Evolutionary conservation across 2,888 invertebrate genomes (phyloP).

Genomic region (Nudaria mundana): DNA sequence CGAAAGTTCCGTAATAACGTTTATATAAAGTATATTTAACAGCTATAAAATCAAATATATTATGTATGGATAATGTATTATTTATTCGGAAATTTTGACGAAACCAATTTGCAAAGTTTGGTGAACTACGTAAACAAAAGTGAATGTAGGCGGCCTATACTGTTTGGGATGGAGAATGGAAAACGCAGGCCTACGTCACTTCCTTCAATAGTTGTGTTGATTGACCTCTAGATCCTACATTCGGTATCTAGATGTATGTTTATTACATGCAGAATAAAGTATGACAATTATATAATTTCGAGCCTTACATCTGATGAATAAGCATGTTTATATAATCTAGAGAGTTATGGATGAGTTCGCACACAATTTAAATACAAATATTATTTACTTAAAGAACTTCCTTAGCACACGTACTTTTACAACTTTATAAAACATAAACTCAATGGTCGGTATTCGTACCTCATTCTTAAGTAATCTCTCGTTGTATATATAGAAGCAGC

Average conservation of each 20-base stretch:
- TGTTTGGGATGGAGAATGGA: slow-evolving; percentile 53
- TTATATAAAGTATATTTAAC: slow-evolving; percentile 34
- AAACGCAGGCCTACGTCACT: slow-evolving; percentile 57
- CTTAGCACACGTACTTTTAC: too few relatives aligned
- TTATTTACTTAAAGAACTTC: background rate
- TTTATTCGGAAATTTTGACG: slow-evolving; percentile 25
- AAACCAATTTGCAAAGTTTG: slow-evolving; percentile 1
- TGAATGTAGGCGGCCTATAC: slow-evolving; percentile 62
- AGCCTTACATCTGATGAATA: slow-evolving; percentile 19
- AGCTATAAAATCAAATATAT: slow-evolving; percentile 17
- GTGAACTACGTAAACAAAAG: slow-evolving; percentile 60
- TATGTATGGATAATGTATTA: slow-evolving; percentile 22
- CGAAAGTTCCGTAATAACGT: slow-evolving; percentile 54
- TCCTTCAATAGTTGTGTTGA: slow-evolving; percentile 35
- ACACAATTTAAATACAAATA: background rate
- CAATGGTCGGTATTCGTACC: too few relatives aligned
- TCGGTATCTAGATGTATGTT: slow-evolving; percentile 31
- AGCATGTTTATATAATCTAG: slow-evolving; percentile 13
- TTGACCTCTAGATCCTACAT: slow-evolving; percentile 42
- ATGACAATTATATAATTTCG: slow-evolving; percentile 19
- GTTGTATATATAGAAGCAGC: too few relatives aligned
- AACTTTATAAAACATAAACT: too few relatives aligned
- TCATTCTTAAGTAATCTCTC: too few relatives aligned
- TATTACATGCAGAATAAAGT: slow-evolving; percentile 12
- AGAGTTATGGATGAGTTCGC: background rate